Evolutionary conservation across 2,113 vertebrate species (phyloP).

Genomic region (Halcyon senegalensis): DNA sequence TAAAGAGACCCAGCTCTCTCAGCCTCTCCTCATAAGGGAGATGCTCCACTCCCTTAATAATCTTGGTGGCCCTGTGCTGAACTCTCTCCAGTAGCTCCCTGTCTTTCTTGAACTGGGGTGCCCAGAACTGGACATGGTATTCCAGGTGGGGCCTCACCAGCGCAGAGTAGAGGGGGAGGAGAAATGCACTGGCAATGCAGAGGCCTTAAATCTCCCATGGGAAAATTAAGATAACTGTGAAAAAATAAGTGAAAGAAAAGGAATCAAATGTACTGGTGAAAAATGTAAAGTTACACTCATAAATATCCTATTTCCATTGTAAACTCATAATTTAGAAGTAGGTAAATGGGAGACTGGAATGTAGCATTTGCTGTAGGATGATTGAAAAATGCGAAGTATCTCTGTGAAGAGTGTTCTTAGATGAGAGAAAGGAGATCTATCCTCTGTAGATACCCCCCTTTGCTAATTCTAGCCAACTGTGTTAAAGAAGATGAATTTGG

Average conservation of each 20-base stretch:
- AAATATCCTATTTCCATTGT: not conserved
- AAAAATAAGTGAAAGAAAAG: slow-evolving; percentile 23
- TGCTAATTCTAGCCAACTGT: not conserved
- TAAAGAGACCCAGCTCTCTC: too few relatives aligned
- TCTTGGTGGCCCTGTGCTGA: too few relatives aligned
- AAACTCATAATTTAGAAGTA: not conserved
- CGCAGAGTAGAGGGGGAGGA: too few relatives aligned
- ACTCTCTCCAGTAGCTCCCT: too few relatives aligned
- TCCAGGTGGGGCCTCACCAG: too few relatives aligned
- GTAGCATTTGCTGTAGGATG: not conserved
- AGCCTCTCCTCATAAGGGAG: too few relatives aligned
- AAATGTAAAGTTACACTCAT: not conserved
- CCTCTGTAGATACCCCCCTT: not conserved
- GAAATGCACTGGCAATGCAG: not conserved
- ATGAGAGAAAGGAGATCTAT: not conserved
- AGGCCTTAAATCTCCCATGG: not conserved
- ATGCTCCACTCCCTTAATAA: too few relatives aligned
- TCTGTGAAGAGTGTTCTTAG: not conserved
- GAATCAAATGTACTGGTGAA: not conserved
- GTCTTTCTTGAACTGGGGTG: too few relatives aligned
- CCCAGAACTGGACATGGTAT: too few relatives aligned
- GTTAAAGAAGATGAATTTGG: not conserved
- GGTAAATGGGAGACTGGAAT: not conserved
- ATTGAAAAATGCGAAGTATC: not conserved
- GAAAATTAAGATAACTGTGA: slow-evolving; percentile 3